Evolutionary conservation across 2,113 vertebrate genomes (phyloP).

Genomic region (Ptychochromis oligacanthus): DNA sequence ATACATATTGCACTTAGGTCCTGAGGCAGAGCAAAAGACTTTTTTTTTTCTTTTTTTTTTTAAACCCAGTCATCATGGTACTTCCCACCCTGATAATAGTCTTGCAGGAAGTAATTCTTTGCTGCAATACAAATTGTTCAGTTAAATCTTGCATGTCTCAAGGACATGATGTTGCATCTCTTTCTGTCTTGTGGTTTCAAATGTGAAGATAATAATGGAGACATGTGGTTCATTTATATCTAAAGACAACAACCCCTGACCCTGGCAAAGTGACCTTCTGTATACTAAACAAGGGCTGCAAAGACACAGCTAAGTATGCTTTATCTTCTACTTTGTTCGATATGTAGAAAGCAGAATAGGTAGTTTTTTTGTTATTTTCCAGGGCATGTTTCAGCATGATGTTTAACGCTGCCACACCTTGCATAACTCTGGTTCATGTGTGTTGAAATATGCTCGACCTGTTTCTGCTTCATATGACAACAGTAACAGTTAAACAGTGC

Average conservation of each 20-base stretch:
- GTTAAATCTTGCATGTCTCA: conserved; percentile 9
- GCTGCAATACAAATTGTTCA: conserved; percentile 16
- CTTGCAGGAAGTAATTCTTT: background rate
- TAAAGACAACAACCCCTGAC: background rate
- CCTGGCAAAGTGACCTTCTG: background rate
- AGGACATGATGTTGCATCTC: background rate
- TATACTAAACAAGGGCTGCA: background rate
- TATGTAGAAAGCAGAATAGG: background rate
- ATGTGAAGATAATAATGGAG: background rate
- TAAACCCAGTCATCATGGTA: background rate
- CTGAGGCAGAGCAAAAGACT: background rate
- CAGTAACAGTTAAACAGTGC: background rate
- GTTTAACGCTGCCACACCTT: conserved; percentile 15
- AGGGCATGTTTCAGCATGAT: conserved; percentile 22
- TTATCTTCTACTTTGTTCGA: background rate
- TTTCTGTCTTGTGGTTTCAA: background rate
- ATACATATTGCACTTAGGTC: background rate
- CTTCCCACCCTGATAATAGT: background rate
- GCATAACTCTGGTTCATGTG: background rate
- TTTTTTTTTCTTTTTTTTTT: background rate
- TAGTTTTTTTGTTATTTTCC: background rate
- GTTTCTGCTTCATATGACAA: background rate
- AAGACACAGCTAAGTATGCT: background rate
- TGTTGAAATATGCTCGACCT: conserved; percentile 17
- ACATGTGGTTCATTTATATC: background rate